Conservation (phyloP, 2,888 invertebrate species). For the Drosophila siamana region DNA sequence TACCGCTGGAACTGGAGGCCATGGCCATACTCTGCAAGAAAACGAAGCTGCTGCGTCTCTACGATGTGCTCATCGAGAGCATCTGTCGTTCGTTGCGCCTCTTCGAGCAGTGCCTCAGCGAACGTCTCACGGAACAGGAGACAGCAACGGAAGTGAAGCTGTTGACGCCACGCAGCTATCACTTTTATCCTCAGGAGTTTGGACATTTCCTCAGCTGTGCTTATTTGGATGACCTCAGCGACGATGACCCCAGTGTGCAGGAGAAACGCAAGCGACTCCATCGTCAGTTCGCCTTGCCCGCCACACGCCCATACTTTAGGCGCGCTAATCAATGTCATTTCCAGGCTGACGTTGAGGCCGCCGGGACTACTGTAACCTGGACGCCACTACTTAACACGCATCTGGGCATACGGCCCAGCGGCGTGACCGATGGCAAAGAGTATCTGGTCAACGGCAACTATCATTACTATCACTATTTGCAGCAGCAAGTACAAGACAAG, state of each 20-base stretch:
- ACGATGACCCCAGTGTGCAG: conserved; percentile 89
- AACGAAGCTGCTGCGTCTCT: conserved; percentile 88
- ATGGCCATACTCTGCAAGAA: conserved; percentile 90
- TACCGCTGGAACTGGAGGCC: conserved; percentile 89
- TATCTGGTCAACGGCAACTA: conserved; percentile 93
- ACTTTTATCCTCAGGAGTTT: conserved; percentile 88
- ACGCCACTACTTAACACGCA: conserved; percentile 91
- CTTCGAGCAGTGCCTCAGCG: conserved; percentile 88
- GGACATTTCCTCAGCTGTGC: conserved; percentile 92
- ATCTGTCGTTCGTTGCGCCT: conserved; percentile 90
- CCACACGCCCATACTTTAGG: conserved; percentile 91
- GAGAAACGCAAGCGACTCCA: conserved; percentile 89
- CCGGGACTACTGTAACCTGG: conserved; percentile 56
- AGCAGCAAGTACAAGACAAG: conserved; percentile 96
- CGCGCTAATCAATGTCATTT: conserved; percentile 89
- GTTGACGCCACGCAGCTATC: conserved; percentile 87
- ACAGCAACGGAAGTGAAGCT: conserved; percentile 43
- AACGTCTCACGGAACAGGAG: conserved; percentile 85
- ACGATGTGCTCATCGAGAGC: conserved; percentile 91
- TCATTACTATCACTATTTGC: conserved; percentile 98
- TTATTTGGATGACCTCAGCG: conserved; percentile 89
- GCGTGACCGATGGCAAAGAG: conserved; percentile 86
- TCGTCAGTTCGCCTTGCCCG: conserved; percentile 89
- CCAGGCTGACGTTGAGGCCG: conserved; percentile 85
- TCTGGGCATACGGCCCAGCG: conserved; percentile 85